Evolutionary conservation across 1,140 invertebrate species (phyloP).

Genomic region (Ceratina japonica): DNA sequence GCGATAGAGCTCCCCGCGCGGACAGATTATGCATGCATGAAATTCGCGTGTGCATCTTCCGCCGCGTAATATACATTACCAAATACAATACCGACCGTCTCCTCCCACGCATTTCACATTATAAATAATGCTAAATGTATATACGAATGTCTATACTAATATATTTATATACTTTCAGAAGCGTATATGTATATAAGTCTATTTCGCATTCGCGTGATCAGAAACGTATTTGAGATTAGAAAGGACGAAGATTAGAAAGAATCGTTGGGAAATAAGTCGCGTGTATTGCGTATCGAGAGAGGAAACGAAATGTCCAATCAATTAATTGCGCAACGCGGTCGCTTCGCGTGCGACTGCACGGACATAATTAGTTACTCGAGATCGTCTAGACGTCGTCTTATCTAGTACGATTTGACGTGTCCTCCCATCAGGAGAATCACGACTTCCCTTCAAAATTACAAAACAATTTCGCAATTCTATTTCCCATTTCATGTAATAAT

Average conservation of each 20-base stretch:
- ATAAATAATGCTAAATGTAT: too few relatives aligned
- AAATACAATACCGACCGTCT: too few relatives aligned
- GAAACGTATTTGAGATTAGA: too few relatives aligned
- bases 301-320: too few relatives aligned
- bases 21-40: not conserved
- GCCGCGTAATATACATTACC: not conserved
- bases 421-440: not conserved
- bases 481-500: not conserved
- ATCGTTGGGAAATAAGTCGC: not conserved
- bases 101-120: too few relatives aligned
- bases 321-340: too few relatives aligned
- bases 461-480: not conserved
- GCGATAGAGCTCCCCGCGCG: not conserved
- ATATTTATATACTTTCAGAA: too few relatives aligned
- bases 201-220: too few relatives aligned
- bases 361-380: conserved; percentile 7
- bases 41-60: not conserved
- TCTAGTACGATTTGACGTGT: not conserved
- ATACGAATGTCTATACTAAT: too few relatives aligned
- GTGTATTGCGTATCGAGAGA: not conserved
- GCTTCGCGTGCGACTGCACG: not conserved
- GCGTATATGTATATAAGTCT: too few relatives aligned
- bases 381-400: not conserved
- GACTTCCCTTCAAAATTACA: not conserved
- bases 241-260: not conserved